A percentile compares a stretch with the other conserved stretches of the same genome.
Conservation (phyloP, 1,140 invertebrate species). For the Drosophila cardini region DNA sequence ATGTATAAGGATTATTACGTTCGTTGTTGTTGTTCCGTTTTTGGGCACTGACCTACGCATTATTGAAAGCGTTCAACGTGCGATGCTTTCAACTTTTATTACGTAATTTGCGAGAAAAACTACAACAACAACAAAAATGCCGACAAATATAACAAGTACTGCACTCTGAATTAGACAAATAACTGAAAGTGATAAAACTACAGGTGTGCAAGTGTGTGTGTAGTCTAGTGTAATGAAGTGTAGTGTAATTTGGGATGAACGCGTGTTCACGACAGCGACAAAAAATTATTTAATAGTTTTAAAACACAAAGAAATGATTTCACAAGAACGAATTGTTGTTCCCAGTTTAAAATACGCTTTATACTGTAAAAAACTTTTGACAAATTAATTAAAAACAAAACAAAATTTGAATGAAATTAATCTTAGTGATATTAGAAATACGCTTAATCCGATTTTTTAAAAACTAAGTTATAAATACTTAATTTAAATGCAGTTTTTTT, state of each 20-base stretch:
- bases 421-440: background rate
- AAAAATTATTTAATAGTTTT: too few relatives aligned
- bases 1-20: background rate
- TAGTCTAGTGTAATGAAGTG: background rate
- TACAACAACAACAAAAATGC: constrained; percentile 17
- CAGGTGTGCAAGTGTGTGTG: background rate
- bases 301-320: too few relatives aligned
- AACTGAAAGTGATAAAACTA: constrained; percentile 22
- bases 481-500: too few relatives aligned
- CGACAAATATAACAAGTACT: constrained; percentile 1
- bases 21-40: background rate
- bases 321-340: too few relatives aligned
- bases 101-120: constrained; percentile 19
- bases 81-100: constrained; percentile 15
- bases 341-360: too few relatives aligned
- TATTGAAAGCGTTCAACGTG: background rate
- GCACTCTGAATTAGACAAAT: constrained; percentile 22
- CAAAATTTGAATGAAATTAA: background rate
- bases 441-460: too few relatives aligned
- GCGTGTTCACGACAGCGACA: background rate
- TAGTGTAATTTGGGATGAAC: constrained; percentile 1
- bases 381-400: background rate
- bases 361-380: background rate
- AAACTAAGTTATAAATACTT: too few relatives aligned
- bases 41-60: constrained; percentile 40